Evolutionary conservation across 1,140 invertebrate species (phyloP).

Genomic region (Camponotus pennsylvanicus): DNA sequence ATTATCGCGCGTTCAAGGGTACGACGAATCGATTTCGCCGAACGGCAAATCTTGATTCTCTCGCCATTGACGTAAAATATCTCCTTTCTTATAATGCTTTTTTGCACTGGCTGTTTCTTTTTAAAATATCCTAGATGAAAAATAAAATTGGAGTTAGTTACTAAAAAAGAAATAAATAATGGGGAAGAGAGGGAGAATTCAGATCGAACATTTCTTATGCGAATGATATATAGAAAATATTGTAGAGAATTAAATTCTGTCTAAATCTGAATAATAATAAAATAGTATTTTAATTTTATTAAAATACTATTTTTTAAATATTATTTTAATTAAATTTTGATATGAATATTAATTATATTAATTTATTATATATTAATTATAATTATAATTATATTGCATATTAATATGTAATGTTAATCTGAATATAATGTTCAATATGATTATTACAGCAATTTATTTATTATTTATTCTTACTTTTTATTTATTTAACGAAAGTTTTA

Average conservation of each 20-base stretch:
- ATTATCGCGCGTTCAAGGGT: slow-evolving; percentile 71
- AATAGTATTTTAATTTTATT: too few species aligned
- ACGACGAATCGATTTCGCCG: slow-evolving; percentile 42
- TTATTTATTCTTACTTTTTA: too few species aligned
- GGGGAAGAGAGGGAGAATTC: not conserved
- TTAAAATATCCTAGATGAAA: not conserved
- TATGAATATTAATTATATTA: too few species aligned
- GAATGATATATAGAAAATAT: not conserved
- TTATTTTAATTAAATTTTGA: too few species aligned
- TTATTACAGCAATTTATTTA: not conserved
- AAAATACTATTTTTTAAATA: too few species aligned
- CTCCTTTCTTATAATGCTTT: not conserved
- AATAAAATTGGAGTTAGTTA: not conserved
- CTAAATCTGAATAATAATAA: not conserved
- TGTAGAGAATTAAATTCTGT: not conserved
- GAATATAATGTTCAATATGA: too few species aligned
- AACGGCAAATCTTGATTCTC: slow-evolving; percentile 21
- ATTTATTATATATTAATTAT: too few species aligned
- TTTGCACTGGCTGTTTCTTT: not conserved
- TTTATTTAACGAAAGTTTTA: not conserved
- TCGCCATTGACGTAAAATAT: slow-evolving; percentile 15
- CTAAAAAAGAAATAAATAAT: not conserved
- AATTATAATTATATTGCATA: too few species aligned
- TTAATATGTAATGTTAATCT: too few species aligned
- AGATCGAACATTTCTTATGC: not conserved